Percentiles rank a stretch among this genome's conserved stretches.
These are phyloP conservation scores for Carcharodon carcharias DNA, from an alignment of 2,797 vertebrate genomes.

Conservation along the genomic window DNA sequence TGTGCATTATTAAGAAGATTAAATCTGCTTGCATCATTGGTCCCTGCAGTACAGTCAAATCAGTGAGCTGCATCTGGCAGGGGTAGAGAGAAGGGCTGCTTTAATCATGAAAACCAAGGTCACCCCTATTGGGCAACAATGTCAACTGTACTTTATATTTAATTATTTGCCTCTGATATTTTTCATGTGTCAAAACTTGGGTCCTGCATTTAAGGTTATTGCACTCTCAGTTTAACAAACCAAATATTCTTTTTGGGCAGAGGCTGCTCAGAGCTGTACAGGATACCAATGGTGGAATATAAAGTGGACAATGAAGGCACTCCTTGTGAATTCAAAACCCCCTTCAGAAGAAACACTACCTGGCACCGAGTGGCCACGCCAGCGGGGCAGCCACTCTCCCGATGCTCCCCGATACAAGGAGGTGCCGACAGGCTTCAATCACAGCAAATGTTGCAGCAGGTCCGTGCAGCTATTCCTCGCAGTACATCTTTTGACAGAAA, in stretches of 20 bases:
- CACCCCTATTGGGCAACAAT: not conserved
- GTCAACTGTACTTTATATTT: conserved; percentile 32
- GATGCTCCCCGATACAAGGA: conserved; percentile 80
- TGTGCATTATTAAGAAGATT: not conserved
- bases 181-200: not conserved
- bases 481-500: conserved; percentile 94
- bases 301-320: conserved; percentile 94
- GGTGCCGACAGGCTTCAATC: conserved; percentile 76
- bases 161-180: conserved; percentile 5
- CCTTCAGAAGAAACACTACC: conserved; percentile 90
- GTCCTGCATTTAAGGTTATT: not conserved
- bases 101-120: conserved; percentile 15
- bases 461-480: conserved; percentile 76
- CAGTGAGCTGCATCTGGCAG: not conserved
- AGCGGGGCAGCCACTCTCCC: conserved; percentile 69
- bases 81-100: not conserved
- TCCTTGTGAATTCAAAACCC: conserved; percentile 95
- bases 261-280: conserved; percentile 93
- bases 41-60: not conserved
- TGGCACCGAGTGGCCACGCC: conserved; percentile 87
- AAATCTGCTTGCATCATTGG: not conserved
- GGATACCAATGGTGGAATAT: conserved; percentile 96
- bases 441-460: conserved; percentile 82
- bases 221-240: not conserved
- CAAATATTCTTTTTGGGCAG: conserved; percentile 52